Percentiles rank a stretch among this genome's conserved stretches.
phyloP scores from a whole-genome alignment of 92 coral and sea anemone genomes.

The Zoanthus sansibaricus region DNA sequence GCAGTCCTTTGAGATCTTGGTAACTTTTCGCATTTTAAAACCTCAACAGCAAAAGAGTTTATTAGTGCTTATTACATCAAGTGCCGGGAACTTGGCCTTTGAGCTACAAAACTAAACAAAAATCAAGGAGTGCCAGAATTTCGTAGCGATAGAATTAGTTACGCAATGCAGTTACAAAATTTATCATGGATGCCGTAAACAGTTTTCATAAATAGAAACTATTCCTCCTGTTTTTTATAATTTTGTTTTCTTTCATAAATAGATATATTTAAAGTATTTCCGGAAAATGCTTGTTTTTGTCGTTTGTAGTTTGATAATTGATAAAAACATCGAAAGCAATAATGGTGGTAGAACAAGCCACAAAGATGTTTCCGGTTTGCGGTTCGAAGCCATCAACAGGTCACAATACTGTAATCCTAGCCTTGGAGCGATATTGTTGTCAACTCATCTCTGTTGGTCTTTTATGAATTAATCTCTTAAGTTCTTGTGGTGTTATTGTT shows the following conservation, averaged over 20 bases:
- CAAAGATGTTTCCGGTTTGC: not conserved
- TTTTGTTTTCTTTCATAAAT: not conserved
- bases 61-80: too few relatives aligned
- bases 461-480: not conserved
- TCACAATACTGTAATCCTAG: not conserved
- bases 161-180: too few relatives aligned
- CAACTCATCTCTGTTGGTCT: not conserved
- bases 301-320: not conserved
- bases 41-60: not conserved
- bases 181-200: too few relatives aligned
- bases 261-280: not conserved
- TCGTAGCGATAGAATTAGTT: too few relatives aligned
- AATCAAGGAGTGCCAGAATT: not conserved
- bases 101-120: too few relatives aligned
- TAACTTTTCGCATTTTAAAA: not conserved
- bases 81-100: too few relatives aligned
- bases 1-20: too few relatives aligned
- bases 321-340: not conserved
- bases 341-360: not conserved
- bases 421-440: not conserved
- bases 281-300: not conserved
- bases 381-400: too few relatives aligned
- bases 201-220: too few relatives aligned
- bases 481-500: not conserved
- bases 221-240: too few relatives aligned